phyloP scores from a whole-genome alignment of 92 coral and sea anemone species.

The Phenganax marumi region DNA sequence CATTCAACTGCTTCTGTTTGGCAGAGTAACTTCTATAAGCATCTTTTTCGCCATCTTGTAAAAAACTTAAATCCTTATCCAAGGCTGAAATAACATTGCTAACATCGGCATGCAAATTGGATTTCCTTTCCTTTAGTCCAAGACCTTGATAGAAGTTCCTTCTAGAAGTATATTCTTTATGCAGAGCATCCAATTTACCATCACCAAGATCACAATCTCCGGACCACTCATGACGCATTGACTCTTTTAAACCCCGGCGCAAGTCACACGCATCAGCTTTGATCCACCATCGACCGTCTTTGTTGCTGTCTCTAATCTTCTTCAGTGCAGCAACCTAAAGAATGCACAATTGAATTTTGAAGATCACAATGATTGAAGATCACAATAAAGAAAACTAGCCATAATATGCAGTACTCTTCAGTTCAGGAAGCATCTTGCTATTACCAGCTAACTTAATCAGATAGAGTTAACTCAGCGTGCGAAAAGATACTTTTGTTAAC shows the following conservation, averaged over 20 bases:
- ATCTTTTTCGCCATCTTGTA: constrained; percentile 21
- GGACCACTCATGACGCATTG: constrained; percentile 43
- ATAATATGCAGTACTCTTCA: neutral
- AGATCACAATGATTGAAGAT: neutral
- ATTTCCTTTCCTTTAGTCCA: constrained; percentile 34
- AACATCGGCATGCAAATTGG: constrained; percentile 3
- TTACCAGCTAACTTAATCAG: too few relatives aligned
- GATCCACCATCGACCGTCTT: constrained; percentile 48
- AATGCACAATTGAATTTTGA: too few relatives aligned
- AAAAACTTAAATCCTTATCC: constrained; percentile 6
- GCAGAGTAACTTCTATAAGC: neutral
- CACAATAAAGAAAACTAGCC: neutral
- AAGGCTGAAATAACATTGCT: neutral
- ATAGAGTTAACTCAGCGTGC: too few relatives aligned
- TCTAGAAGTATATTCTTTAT: constrained; percentile 40
- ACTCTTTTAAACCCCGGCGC: constrained; percentile 41
- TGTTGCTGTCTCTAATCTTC: constrained; percentile 46
- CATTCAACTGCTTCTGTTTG: constrained; percentile 19
- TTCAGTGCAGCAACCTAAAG: constrained; percentile 33
- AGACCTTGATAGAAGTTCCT: constrained; percentile 11
- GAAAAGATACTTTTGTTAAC: too few relatives aligned
- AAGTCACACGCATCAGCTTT: constrained; percentile 54
- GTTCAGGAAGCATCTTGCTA: too few relatives aligned
- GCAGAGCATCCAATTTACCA: constrained; percentile 34
- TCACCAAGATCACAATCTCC: constrained; percentile 40